Base-by-base conservation (phyloP, 2,797 vertebrate genomes). In the Acanthiza pusilla region DNA sequence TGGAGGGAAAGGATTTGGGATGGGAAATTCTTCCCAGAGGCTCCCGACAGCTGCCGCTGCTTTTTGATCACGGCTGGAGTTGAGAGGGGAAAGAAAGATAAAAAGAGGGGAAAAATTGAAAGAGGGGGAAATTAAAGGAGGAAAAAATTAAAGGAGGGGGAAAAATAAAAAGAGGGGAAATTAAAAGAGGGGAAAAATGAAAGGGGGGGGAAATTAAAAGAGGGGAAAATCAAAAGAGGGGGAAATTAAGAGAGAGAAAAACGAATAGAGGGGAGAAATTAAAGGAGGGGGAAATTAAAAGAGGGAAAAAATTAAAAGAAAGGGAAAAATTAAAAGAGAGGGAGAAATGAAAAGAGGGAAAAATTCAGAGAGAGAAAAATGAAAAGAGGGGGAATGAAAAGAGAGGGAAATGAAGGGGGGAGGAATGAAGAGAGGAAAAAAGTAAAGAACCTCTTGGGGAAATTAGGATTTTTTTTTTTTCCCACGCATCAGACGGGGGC, bases 1-100 rank as follows among this genome's bases (percentile, higher is more conserved):
- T 40, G 15, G 16, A 36, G 30, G 2, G 4, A 15, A 19, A 55
- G 38, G 74, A 63, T 72, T 76, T 47, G 65, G 54, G 83, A 11
- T 43, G 45, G 0, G 18, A 63, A 85, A 83, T 14, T 51, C 48
- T 42, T 25, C 4, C 27, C n/a, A 19, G 32, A 2, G 2, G 1
- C 8, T 76, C n/a, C 17, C 54, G 16, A 20, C n/a, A 27, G 43
- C 3, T 48, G 27, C 11, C 4, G 2, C 38, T 25, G 75, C 13
- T 70, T 72, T 55, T 81, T 34, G 65, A 16, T 60, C 22, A 4
- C 9, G 2, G 5, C 22, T 4, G 2, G 4, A 45, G 10, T 2
- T n/a, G 40, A 1, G 4, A 47, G 16, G 3, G 5, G 45, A 1
- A 4, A 4, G 5, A 4, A 16, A 18, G 12, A 26, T 15, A 6